Conservation (phyloP, 2,888 invertebrate genomes). For the Orchestes rusci region DNA sequence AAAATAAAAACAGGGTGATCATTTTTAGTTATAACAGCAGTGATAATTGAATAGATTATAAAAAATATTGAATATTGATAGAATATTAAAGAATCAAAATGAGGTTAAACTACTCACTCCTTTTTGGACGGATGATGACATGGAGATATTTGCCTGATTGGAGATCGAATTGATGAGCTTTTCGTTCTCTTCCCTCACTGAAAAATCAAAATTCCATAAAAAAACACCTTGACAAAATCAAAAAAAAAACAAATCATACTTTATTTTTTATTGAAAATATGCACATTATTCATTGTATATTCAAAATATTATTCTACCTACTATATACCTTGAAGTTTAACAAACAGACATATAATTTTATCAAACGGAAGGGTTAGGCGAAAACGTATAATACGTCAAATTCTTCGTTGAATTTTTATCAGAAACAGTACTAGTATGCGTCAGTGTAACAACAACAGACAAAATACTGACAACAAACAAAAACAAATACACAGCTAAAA, state of each 20-base stretch:
- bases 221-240: neutral
- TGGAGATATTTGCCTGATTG: slow-evolving; percentile 26
- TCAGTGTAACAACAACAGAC: slow-evolving; percentile 71
- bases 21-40: too few species aligned
- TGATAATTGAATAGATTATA: too few species aligned
- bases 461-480: slow-evolving; percentile 54
- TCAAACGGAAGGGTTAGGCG: slow-evolving; percentile 25
- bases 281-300: too few species aligned
- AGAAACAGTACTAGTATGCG: slow-evolving; percentile 35
- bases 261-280: too few species aligned
- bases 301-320: too few species aligned
- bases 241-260: neutral
- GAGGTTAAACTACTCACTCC: slow-evolving; percentile 20
- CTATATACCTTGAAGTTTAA: too few species aligned
- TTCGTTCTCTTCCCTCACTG: slow-evolving; percentile 86
- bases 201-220: slow-evolving; percentile 50
- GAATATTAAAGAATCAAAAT: too few species aligned
- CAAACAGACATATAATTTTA: neutral
- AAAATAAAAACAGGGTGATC: too few species aligned
- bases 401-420: slow-evolving; percentile 29
- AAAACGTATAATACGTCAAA: slow-evolving; percentile 38
- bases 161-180: slow-evolving; percentile 66
- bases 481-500: slow-evolving; percentile 17
- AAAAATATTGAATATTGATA: too few species aligned
- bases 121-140: slow-evolving; percentile 32